These are phyloP conservation scores for Oreochromis mossambicus DNA, from an alignment of 2,797 vertebrate species.

Conservation along the genomic window DNA sequence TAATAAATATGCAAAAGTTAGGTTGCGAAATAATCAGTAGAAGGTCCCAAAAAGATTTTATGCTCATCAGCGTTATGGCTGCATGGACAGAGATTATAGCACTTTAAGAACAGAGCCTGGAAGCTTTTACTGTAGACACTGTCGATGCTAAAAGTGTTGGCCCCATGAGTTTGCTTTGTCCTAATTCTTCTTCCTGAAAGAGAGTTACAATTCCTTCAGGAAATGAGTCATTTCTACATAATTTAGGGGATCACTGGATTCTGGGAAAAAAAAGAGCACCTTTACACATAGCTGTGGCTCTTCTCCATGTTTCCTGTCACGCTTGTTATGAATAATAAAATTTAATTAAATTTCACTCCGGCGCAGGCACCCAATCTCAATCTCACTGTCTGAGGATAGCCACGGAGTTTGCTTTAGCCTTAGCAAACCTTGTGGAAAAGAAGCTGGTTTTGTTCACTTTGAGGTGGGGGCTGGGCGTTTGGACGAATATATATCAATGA, in stretches of 20 bases:
- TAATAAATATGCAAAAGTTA: background rate
- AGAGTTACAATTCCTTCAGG: constrained; percentile 17
- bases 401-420: background rate
- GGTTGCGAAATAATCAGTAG: background rate
- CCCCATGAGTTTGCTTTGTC: constrained; percentile 26
- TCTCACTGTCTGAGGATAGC: background rate
- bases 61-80: background rate
- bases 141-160: background rate
- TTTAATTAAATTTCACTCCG: constrained; percentile 15
- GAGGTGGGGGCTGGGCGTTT: background rate
- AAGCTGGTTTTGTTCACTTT: background rate
- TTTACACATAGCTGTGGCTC: background rate
- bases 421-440: background rate
- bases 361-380: background rate
- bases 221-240: constrained; percentile 20
- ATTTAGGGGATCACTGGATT: constrained; percentile 20
- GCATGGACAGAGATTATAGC: background rate
- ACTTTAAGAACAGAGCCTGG: background rate
- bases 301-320: constrained; percentile 29
- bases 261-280: constrained; percentile 2
- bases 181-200: constrained; percentile 12
- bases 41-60: background rate
- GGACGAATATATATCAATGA: background rate
- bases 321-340: constrained; percentile 8
- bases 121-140: background rate